Evolutionary conservation across 2,797 vertebrate genomes (phyloP).

Genomic region (Zenarchopterus dispar): DNA sequence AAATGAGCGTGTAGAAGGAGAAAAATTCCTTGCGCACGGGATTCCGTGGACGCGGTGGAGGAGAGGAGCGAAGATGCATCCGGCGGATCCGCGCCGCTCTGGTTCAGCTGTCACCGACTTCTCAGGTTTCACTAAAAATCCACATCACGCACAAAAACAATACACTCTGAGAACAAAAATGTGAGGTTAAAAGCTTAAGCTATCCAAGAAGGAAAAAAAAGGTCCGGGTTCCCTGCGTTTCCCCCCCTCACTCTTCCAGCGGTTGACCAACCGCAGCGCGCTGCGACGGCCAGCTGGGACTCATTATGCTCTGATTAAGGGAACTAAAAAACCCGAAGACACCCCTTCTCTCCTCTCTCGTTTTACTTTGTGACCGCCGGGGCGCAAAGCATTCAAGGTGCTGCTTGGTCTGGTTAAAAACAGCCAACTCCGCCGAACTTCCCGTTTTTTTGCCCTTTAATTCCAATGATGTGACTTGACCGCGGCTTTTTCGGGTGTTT

Average conservation of each 20-base stretch:
- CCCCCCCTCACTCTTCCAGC: slow-evolving; percentile 12
- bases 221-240: slow-evolving; percentile 7
- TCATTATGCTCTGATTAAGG: not conserved
- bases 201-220: not conserved
- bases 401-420: slow-evolving; percentile 24
- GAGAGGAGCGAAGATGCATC: slow-evolving; percentile 14
- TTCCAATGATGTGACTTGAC: not conserved
- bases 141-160: slow-evolving; percentile 4
- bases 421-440: slow-evolving; percentile 58
- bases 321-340: too few species aligned
- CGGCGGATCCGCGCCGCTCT: slow-evolving; percentile 21
- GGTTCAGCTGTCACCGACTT: slow-evolving; percentile 21
- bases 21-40: slow-evolving; percentile 30
- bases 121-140: slow-evolving; percentile 4
- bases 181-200: not conserved
- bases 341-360: not conserved
- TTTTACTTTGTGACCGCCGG: too few species aligned
- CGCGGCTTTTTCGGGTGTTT: not conserved
- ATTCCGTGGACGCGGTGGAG: not conserved
- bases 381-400: not conserved
- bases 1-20: not conserved
- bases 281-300: slow-evolving; percentile 28
- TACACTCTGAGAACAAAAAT: not conserved
- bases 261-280: slow-evolving; percentile 52
- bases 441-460: not conserved